Base-by-base conservation (phyloP, 2,113 vertebrate species). In the Falco punctatus region DNA sequence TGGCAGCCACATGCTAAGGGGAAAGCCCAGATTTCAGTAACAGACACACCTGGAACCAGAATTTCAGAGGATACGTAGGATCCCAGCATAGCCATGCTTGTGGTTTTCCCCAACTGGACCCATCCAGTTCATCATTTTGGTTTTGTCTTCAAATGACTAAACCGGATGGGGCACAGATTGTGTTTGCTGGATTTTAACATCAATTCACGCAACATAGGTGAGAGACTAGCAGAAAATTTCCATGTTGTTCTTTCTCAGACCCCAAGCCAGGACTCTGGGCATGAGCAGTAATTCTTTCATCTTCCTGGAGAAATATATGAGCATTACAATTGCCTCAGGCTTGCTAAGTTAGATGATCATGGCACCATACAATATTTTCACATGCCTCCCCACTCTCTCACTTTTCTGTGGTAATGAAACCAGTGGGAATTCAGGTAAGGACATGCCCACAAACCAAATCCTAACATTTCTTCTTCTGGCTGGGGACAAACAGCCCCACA, bases 191-290 rank as follows among this genome's bases (percentile, higher is more conserved):
- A 67, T 73, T 44, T 48, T 64, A 72, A 57, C 54, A 79, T 11
- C 2, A 8, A 33, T 44, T 38, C 0, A 0, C 1, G 0, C 14
- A 38, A 38, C 15, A 28, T 2, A 44, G 52, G 14, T 30, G 27
- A 58, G 19, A 62, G 19, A n/a, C 19, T 4, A 73, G 22, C 80
- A 85, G n/a, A 54, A 48, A 69, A 84, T 23, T 38, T 59, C 27
- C 35, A 66, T 14, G 0, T 15, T 32, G 27, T 5, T 67, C 30
- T 22, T 84, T 35, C 83, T 67, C n/a, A 81, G 59, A 44, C 40
- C 19, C 55, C 27, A 71, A 74, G 17, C 27, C 64, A 90, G 55
- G 61, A 38, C 30, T 64, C 67, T 5, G 12, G 46, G n/a, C 55
- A 28, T 11, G 15, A 82, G 48, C 48, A 22, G 61, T 32, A 67